These are phyloP conservation scores for Lacerta viridis DNA, from an alignment of 2,797 vertebrate genomes.

Conservation along the genomic window DNA sequence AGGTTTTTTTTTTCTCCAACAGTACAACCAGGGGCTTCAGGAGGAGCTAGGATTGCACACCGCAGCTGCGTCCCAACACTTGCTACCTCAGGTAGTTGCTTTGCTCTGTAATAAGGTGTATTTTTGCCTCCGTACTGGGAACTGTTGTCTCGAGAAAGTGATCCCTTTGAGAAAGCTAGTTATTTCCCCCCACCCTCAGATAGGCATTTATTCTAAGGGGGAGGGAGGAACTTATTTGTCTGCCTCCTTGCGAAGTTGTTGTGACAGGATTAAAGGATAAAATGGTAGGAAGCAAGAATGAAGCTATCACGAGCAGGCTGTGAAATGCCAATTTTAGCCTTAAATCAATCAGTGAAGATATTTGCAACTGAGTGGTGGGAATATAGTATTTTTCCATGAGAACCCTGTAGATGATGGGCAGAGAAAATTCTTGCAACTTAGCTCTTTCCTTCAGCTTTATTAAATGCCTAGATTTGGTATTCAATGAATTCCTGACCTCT, in stretches of 20 bases:
- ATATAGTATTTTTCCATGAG: background rate
- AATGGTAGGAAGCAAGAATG: background rate
- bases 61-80: too few relatives aligned
- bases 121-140: too few relatives aligned
- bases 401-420: background rate
- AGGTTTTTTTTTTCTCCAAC: too few relatives aligned
- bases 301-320: background rate
- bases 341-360: background rate
- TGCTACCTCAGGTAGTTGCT: too few relatives aligned
- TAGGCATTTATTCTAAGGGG: background rate
- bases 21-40: too few relatives aligned
- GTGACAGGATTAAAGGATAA: background rate
- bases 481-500: slow-evolving; percentile 57
- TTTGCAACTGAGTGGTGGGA: background rate
- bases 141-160: background rate
- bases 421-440: background rate
- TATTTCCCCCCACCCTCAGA: too few relatives aligned
- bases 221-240: background rate
- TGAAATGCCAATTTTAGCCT: slow-evolving; percentile 6
- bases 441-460: background rate
- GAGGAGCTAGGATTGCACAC: too few relatives aligned
- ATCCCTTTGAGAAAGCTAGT: background rate
- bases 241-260: background rate
- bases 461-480: background rate
- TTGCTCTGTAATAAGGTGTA: too few relatives aligned